A percentile compares a stretch with the other conserved stretches of the same genome.
Evolutionary conservation across 2,888 invertebrate species (phyloP).

Genomic region (Rhagonycha fulva): DNA sequence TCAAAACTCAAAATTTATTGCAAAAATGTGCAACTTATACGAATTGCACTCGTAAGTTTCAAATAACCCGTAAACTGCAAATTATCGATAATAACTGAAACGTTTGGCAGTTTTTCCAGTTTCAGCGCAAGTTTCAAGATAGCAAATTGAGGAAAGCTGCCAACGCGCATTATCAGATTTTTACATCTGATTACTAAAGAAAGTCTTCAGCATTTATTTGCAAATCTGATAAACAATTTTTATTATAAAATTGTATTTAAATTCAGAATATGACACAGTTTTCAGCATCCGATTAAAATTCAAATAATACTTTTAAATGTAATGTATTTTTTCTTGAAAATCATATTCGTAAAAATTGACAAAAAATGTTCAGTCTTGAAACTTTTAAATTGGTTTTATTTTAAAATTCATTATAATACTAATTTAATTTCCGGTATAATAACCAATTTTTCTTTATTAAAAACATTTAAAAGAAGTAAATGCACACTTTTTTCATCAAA

Average conservation of each 20-base stretch:
- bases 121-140: constrained; percentile 18
- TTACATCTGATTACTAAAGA: background rate
- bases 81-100: constrained; percentile 9
- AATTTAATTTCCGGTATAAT: too few relatives aligned
- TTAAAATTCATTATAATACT: too few relatives aligned
- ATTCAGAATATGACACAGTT: background rate
- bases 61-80: background rate
- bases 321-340: background rate
- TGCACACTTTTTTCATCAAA: too few relatives aligned
- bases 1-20: background rate
- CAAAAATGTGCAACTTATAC: background rate
- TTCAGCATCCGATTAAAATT: background rate
- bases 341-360: background rate
- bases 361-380: too few relatives aligned
- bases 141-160: background rate
- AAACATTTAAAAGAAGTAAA: too few relatives aligned
- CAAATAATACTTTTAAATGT: background rate
- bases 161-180: constrained; percentile 10
- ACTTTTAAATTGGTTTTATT: too few relatives aligned
- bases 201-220: constrained; percentile 15
- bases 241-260: background rate
- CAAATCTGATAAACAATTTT: background rate
- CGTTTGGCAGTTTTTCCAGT: constrained; percentile 15
- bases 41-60: background rate
- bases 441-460: too few relatives aligned